Base-by-base conservation (phyloP, 2,113 vertebrate species). In the Andinoacara biseriatus region DNA sequence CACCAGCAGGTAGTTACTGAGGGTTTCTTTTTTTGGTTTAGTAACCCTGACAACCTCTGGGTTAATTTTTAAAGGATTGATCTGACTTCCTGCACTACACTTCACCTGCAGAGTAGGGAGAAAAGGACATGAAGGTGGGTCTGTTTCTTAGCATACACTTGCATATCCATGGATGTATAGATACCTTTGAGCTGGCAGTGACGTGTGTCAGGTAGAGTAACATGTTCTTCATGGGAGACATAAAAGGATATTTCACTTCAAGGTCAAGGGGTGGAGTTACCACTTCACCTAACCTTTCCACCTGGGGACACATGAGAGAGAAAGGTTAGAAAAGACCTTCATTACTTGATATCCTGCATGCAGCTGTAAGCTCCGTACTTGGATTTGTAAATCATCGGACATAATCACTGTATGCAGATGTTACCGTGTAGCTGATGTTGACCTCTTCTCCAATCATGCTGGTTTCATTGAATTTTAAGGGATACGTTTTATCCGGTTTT, bases 381-480 rank as follows among this genome's bases (percentile, higher is more conserved):
- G 5, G 26, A 58, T 49, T 8, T 7, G 7, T 17, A 38, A 31
- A 40, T 60, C 13, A 35, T 5, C 10, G 7, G 13, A 24, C 3
- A n/a, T 26, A 65, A 38, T 82, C 17, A 15, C 52, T 7, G 15
- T 13, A 7, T 24, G 29, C 56, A 31, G 9, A 91, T 87, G 94
- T 97, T 96, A 99, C 98, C 96, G 83, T 94, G 82, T 98, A 99
- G 90, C 91, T 97, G 62, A 99, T 91, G 86, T 95, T 95, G 91
- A 99, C 89, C 94, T 97, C 97, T 88, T 97, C 96, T 54, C 97
- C 97, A 1, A 98, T 96, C 52, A 95, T 91, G 3, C 93, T 94
- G 65, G 96, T 97, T 78, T 97, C 95, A 78, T 96, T 98, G 84
- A 99, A 93, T 9, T 92, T 22, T 33, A 82, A 87, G 43, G 96